Evolutionary conservation across 2,888 invertebrate genomes (phyloP), one percentile per base, ranked within the genome.

Genomic region (Spilarctia lutea): DNA sequence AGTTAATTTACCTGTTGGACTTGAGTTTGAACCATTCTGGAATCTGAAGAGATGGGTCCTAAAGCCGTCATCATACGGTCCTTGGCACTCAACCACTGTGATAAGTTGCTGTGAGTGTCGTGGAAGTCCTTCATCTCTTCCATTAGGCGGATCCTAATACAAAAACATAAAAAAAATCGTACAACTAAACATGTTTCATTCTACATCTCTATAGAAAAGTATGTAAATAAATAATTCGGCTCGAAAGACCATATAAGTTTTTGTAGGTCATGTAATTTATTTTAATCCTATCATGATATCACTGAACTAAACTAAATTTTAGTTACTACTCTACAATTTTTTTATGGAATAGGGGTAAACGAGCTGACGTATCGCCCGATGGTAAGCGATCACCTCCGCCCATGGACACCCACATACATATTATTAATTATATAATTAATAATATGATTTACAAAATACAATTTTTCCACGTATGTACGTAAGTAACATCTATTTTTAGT

Each of bases 11-110:
- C 96, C 96, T 99, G 99, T 90, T 99, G 99, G 30, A 99, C 98
- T 96, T 99, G 99, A 60, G 98, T 99, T 89, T 98, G 98, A 4
- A 99, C 98, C 98, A 99, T 98, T 73, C 99, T 96, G 0, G 99
- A 98, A 93, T 99, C 99, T 0, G 99, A 98, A 0, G 99, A 99
- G 87, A 99, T 99, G 0, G 99, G 99, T 30, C 99, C 99, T 0
- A 99, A 96, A 0, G 99, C 99, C 0, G 98, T 97, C 93, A 99
- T 96, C 99, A 99, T 99, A 85, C 98, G 97, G 87, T 99, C 99
- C 94, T 99, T 99, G 82, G 98, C 98, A 45, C 97, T 96, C 67
- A 99, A 96, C 99, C 99, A 99, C 74, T 97, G 97, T 13, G 97
- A 96, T 75, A 99, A 96, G 81, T 97, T 98, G 89, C 98, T 98